Conservation (phyloP, 2,113 vertebrate species). For the Lates calcarifer region DNA sequence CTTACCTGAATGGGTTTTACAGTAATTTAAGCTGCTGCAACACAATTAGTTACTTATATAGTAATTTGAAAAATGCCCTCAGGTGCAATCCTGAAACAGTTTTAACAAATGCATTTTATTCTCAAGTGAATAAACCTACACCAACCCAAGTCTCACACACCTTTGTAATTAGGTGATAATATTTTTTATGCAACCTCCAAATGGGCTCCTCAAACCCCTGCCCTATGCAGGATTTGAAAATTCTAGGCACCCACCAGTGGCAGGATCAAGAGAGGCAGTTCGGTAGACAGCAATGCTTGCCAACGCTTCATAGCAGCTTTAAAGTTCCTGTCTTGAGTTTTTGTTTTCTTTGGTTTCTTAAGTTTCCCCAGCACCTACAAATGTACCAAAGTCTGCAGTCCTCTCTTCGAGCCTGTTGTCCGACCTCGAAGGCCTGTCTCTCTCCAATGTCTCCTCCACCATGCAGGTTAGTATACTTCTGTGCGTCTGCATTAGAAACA, state of each 20-base stretch:
- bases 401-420: slow-evolving; percentile 88
- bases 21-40: too few relatives aligned
- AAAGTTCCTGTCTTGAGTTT: neutral
- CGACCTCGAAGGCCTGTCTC: slow-evolving; percentile 93
- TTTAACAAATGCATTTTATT: neutral
- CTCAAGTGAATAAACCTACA: too few relatives aligned
- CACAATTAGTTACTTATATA: too few relatives aligned
- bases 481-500: slow-evolving; percentile 5
- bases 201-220: neutral
- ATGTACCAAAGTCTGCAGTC: slow-evolving; percentile 76
- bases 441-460: slow-evolving; percentile 85
- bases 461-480: slow-evolving; percentile 87
- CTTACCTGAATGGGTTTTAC: too few relatives aligned
- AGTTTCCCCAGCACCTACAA: slow-evolving; percentile 69
- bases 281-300: neutral
- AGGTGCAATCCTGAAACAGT: neutral
- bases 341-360: neutral
- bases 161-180: too few relatives aligned
- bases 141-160: too few relatives aligned
- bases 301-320: neutral
- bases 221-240: neutral
- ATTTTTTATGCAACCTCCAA: neutral
- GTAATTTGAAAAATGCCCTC: too few relatives aligned
- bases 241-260: neutral
- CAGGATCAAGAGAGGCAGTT: neutral